phyloP scores from a whole-genome alignment of 2,797 vertebrate species.

The Taenioides sp. region DNA sequence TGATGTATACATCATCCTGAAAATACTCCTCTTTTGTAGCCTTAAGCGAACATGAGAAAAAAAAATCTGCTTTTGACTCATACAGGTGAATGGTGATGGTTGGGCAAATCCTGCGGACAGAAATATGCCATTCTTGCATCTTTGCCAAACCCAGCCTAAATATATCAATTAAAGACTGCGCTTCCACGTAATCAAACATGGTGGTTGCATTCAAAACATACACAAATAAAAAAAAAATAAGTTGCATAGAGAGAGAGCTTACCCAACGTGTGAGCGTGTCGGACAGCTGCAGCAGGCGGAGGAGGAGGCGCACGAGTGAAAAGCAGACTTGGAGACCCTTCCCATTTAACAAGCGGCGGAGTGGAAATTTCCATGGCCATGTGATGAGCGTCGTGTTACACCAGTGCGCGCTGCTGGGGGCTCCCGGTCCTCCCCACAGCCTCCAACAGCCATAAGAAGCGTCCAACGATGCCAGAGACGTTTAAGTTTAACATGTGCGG shows the following conservation, averaged over 20 bases:
- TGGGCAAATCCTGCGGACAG: not conserved
- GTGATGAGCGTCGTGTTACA: conserved; percentile 80
- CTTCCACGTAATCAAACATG: conserved; percentile 12
- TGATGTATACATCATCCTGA: not conserved
- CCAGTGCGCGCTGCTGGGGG: conserved; percentile 38
- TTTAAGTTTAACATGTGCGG: not conserved
- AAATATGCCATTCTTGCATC: not conserved
- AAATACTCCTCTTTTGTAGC: not conserved
- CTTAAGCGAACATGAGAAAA: not conserved
- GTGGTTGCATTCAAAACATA: conserved; percentile 10
- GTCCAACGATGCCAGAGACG: not conserved
- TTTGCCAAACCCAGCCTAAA: not conserved
- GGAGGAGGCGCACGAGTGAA: conserved; percentile 57
- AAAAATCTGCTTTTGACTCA: not conserved
- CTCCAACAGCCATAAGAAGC: not conserved
- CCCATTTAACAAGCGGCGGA: conserved; percentile 75
- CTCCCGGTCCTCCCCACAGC: conserved; percentile 4
- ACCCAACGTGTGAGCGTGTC: conserved; percentile 47
- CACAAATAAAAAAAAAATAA: conserved; percentile 1
- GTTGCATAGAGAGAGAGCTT: conserved; percentile 25
- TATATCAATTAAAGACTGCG: conserved; percentile 16
- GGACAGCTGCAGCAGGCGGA: conserved; percentile 45
- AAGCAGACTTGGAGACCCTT: conserved; percentile 58
- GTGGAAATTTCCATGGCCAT: conserved; percentile 86
- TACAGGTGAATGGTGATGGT: conserved; percentile 7